Evolutionary conservation across 2,888 invertebrate genomes (phyloP).

Genomic region (Pharmacophagus antenor): DNA sequence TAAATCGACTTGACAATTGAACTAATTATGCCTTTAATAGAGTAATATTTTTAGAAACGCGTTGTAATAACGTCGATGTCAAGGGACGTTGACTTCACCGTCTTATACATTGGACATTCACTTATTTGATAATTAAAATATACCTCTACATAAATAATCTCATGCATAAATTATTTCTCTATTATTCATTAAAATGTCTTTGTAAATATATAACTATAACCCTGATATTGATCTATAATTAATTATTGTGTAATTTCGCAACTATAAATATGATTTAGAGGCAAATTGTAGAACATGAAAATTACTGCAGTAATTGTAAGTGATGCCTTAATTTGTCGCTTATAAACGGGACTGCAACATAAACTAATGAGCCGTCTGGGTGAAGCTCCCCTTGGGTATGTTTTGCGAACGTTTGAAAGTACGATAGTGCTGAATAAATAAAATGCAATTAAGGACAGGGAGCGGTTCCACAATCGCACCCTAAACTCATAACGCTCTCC

Average conservation of each 20-base stretch:
- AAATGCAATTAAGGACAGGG: constrained; percentile 72
- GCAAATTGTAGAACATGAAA: neutral
- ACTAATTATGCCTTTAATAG: constrained; percentile 21
- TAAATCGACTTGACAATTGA: constrained; percentile 21
- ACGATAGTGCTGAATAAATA: constrained; percentile 71
- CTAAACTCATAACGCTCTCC: constrained; percentile 43
- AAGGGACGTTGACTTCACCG: constrained; percentile 12
- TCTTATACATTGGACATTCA: neutral
- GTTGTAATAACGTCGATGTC: constrained; percentile 10
- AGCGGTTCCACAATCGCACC: constrained; percentile 45
- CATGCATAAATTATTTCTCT: too few relatives aligned
- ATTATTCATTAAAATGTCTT: too few relatives aligned
- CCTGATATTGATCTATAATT: neutral
- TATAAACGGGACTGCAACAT: constrained; percentile 43
- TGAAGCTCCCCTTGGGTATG: constrained; percentile 46
- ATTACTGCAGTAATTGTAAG: constrained; percentile 9
- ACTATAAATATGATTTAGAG: neutral
- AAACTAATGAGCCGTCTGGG: constrained; percentile 59
- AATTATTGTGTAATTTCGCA: neutral
- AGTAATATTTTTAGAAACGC: constrained; percentile 29
- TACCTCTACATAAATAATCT: too few relatives aligned
- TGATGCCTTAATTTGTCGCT: constrained; percentile 45
- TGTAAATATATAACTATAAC: too few relatives aligned
- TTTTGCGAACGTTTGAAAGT: constrained; percentile 48
- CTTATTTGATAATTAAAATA: too few relatives aligned